Evolutionary conservation across 2,113 vertebrate species (phyloP).

Genomic region (Lota lota): DNA sequence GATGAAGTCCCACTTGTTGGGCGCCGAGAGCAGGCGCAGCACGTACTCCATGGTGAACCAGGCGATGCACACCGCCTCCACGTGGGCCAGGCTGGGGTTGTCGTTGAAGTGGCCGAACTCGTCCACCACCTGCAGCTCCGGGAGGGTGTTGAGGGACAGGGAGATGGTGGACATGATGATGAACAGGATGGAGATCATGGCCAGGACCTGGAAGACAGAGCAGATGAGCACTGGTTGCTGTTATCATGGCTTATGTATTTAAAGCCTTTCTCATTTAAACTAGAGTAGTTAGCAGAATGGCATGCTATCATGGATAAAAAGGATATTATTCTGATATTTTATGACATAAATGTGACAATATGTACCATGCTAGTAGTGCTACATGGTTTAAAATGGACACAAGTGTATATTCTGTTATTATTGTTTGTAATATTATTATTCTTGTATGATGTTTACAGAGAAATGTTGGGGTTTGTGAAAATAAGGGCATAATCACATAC

Average conservation of each 20-base stretch:
- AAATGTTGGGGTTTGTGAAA: too few species aligned
- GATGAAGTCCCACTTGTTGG: slow-evolving; percentile 97
- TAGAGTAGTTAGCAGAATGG: too few species aligned
- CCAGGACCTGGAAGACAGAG: slow-evolving; percentile 81
- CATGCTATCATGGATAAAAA: too few species aligned
- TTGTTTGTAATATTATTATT: too few species aligned
- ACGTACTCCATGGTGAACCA: slow-evolving; percentile 99
- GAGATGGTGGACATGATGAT: slow-evolving; percentile 97
- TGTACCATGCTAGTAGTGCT: too few species aligned
- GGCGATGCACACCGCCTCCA: slow-evolving; percentile 96
- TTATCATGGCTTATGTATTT: neutral
- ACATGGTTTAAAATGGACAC: too few species aligned
- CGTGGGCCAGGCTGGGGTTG: slow-evolving; percentile 91
- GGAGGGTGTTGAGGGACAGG: slow-evolving; percentile 95
- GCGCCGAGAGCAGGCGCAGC: slow-evolving; percentile 90
- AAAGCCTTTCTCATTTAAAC: too few species aligned
- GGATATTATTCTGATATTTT: too few species aligned
- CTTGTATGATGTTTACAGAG: too few species aligned
- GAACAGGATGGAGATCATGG: slow-evolving; percentile 96
- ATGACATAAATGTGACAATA: too few species aligned
- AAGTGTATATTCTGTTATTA: too few species aligned
- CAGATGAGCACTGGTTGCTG: neutral
- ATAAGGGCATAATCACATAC: too few species aligned
- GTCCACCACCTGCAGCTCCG: slow-evolving; percentile 91
- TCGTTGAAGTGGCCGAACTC: slow-evolving; percentile 93